Percentiles rank a stretch among this genome's conserved stretches.
These are phyloP conservation scores for Serilophus lunatus DNA, from an alignment of 2,113 vertebrate genomes.

Conservation along the genomic window DNA sequence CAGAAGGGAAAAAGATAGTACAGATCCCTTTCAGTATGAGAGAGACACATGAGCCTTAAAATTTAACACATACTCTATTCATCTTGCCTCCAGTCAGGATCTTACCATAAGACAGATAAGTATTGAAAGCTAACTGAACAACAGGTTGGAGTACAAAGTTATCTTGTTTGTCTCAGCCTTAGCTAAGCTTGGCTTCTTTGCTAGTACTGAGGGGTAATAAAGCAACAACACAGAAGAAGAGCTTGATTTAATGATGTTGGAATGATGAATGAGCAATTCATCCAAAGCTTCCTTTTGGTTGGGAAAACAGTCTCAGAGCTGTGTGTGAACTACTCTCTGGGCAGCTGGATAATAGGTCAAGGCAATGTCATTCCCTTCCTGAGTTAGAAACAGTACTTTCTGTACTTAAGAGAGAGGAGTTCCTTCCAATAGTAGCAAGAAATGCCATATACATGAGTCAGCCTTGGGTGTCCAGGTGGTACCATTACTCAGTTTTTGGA, in stretches of 20 bases:
- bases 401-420: constrained; percentile 65
- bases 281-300: constrained; percentile 70
- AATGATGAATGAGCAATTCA: constrained; percentile 80
- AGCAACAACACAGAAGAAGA: constrained; percentile 69
- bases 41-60: constrained; percentile 48
- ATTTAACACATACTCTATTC: constrained; percentile 68
- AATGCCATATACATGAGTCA: constrained; percentile 70
- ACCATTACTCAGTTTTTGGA: constrained; percentile 66
- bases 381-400: constrained; percentile 69
- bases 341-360: constrained; percentile 80
- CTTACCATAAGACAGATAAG: constrained; percentile 59
- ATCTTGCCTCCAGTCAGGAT: constrained; percentile 62
- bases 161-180: constrained; percentile 74
- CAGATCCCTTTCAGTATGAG: constrained; percentile 44
- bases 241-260: constrained; percentile 68
- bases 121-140: constrained; percentile 68
- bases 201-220: constrained; percentile 67
- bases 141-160: constrained; percentile 71
- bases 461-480: constrained; percentile 74
- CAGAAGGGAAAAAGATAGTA: constrained; percentile 31
- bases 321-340: constrained; percentile 70
- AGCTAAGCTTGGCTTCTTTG: constrained; percentile 66
- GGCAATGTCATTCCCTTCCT: constrained; percentile 71
- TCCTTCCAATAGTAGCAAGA: constrained; percentile 70
- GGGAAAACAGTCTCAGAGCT: constrained; percentile 74